Evolutionary conservation across 2,888 invertebrate genomes (phyloP), one percentile per base, ranked within the genome.

Genomic region (Meloe dianella): DNA sequence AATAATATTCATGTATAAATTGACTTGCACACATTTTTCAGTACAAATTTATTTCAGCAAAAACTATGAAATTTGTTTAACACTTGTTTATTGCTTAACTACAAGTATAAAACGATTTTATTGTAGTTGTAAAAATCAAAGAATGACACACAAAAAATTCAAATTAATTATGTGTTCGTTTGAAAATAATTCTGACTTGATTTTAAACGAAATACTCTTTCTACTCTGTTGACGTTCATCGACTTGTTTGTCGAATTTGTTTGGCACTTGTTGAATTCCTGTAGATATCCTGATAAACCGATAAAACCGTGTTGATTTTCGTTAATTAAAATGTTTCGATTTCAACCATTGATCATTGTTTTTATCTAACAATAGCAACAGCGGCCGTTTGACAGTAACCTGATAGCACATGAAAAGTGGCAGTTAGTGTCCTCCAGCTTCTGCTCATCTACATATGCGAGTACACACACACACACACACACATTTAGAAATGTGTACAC

Each of bases 371-470:
- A 58, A 58, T 58, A 58, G 72, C 71, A 74, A 71, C 71, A 77
- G 41, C 73, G 73, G 72, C 74, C 71, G 71, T 70, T 66, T 77
- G 76, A 76, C 75, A 76, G 32, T 17, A 17, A 71, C 70, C 73
- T 69, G 73, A 72, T 74, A 72, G 72, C 76, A 76, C 76, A 77
- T 77, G n/a, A n/a, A 77, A 77, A 78, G 71, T 74, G 74, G 70
- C 72, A 71, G 70, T 63, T 64, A 71, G 70, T 76, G 76, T 77
- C 76, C 75, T 76, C 68, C 77, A 75, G 73, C 76, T 77, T 71
- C 74, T 72, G 73, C 72, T 64, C 68, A 35, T 61, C 59, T 66
- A 60, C 62, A 57, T 66, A 51, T 67, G 64, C 54, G 63, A 58
- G 51, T 69, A 69, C 64, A 71, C 20, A 51, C n/a, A n/a, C n/a